A percentile compares a stretch with the other conserved stretches of the same genome.
phyloP scores from a whole-genome alignment of 2,113 vertebrate species.

The Panthera uncia region DNA sequence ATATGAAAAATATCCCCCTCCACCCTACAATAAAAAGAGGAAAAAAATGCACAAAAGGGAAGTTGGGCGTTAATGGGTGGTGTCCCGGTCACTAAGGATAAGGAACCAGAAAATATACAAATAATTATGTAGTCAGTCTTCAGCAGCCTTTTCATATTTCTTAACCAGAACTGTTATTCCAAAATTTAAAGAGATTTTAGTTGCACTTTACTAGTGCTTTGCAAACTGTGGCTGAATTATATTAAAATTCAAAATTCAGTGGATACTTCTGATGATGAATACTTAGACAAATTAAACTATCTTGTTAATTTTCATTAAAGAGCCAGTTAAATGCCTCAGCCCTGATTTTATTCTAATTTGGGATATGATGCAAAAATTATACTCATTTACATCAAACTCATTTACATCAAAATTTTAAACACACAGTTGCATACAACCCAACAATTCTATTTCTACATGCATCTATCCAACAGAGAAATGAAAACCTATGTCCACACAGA shows the following conservation, averaged over 20 bases:
- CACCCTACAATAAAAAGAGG: neutral
- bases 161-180: neutral
- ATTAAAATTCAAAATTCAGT: neutral
- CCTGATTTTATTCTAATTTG: constrained; percentile 3
- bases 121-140: neutral
- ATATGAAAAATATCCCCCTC: neutral
- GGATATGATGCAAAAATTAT: constrained; percentile 28
- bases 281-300: neutral
- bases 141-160: neutral
- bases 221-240: neutral
- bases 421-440: neutral
- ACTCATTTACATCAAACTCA: constrained; percentile 4
- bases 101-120: neutral
- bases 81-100: neutral
- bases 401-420: constrained; percentile 3
- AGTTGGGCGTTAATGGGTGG: neutral
- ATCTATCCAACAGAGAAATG: neutral
- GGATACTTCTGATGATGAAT: neutral
- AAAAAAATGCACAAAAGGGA: neutral
- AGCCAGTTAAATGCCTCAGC: constrained; percentile 17
- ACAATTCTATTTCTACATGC: neutral
- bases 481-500: neutral
- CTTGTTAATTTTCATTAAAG: constrained; percentile 1
- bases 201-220: neutral
- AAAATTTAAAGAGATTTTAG: neutral